Conservation (phyloP, 1,140 invertebrate species). For the Lycorma delicatula region DNA sequence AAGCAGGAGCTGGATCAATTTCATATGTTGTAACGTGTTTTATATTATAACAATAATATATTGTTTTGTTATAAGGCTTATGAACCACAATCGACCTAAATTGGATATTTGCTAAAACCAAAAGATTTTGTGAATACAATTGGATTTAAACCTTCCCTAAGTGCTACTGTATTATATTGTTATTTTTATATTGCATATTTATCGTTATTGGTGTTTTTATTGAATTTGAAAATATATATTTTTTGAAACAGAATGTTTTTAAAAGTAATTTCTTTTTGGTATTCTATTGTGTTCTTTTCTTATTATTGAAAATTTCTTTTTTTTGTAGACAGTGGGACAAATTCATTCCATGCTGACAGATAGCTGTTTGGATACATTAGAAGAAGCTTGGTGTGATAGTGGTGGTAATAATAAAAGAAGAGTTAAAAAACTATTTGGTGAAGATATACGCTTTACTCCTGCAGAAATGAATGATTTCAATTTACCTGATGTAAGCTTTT, state of each 20-base stretch:
- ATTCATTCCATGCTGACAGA: conserved; percentile 33
- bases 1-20: no score
- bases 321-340: conserved; percentile 39
- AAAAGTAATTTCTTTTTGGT: neutral
- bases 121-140: no score
- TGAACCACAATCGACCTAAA: no score
- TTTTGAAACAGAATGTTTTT: neutral
- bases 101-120: no score
- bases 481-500: conserved; percentile 22
- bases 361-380: conserved; percentile 13
- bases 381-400: conserved; percentile 4
- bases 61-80: no score
- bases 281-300: neutral
- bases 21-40: no score
- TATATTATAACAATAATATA: no score
- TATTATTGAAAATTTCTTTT: conserved; percentile 15
- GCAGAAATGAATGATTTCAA: conserved; percentile 5
- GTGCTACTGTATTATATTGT: no score
- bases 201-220: no score
- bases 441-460: neutral
- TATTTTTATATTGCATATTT: no score
- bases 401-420: neutral
- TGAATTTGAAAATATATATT: neutral
- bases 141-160: no score
- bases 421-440: neutral